These are phyloP conservation scores for Melanaphis sacchari DNA, from an alignment of 1,140 invertebrate species.

Conservation along the genomic window DNA sequence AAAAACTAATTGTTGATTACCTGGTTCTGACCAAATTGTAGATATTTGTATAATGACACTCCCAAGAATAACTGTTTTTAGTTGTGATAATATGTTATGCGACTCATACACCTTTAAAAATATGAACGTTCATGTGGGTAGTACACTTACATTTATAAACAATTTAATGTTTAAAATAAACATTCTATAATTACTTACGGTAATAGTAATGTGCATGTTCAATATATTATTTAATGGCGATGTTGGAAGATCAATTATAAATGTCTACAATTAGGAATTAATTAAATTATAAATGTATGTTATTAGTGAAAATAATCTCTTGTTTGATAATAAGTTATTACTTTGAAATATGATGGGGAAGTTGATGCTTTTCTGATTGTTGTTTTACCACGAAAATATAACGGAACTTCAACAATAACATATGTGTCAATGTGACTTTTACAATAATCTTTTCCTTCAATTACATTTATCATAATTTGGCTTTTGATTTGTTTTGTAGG, in stretches of 20 bases:
- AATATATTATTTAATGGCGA: not conserved
- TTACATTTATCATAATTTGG: slow-evolving; percentile 40
- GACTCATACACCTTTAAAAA: slow-evolving; percentile 9
- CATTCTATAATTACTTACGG: not conserved
- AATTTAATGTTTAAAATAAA: not conserved
- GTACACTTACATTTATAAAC: not conserved
- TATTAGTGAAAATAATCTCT: not conserved
- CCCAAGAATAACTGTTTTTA: slow-evolving; percentile 16
- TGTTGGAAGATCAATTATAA: slow-evolving; percentile 49
- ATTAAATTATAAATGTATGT: not conserved
- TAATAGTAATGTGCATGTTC: not conserved
- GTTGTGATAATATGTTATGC: not conserved
- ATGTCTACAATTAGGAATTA: slow-evolving; percentile 20
- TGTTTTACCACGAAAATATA: not conserved
- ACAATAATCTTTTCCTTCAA: slow-evolving; percentile 24
- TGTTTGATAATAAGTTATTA: not conserved
- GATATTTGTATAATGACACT: not conserved
- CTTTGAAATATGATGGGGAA: slow-evolving; percentile 37
- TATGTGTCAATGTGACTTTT: slow-evolving; percentile 38
- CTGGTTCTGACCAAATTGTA: slow-evolving; percentile 53
- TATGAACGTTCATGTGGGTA: not conserved
- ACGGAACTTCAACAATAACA: slow-evolving; percentile 26
- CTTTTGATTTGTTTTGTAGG: slow-evolving; percentile 14
- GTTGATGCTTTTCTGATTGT: not conserved
- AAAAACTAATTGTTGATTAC: not conserved